Evolutionary conservation across 2,888 invertebrate species (phyloP), one percentile per base, ranked within the genome.

Genomic region (Ephialtes manifestator): DNA sequence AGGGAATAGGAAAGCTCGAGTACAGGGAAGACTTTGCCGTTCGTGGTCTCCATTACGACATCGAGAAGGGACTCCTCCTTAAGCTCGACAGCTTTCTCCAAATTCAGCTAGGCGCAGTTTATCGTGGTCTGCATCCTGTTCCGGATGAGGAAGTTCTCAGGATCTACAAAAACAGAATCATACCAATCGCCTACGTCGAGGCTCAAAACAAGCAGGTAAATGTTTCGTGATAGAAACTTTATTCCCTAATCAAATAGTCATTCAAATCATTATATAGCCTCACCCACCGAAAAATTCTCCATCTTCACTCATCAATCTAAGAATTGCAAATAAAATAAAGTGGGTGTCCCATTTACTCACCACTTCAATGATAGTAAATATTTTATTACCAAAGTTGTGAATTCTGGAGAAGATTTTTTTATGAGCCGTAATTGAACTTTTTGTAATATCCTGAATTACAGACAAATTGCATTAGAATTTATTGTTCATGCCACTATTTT

Each of bases 1-100:
- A 96, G 91, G 98, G 96, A 89, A 97, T 99, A 89, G 94, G 95
- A 68, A 95, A 96, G 81, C 94, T 99, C 76, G 96, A 98, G 89
- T 99, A 99, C 94, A 96, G 97, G 92, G 98, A 98, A n/a, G 96
- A 97, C 87, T 99, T 99, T 95, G 98, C 99, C 18, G 98, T 99
- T 0, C 96, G 99, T 86, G 99, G 99, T 48, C 95, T 99, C n/a
- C 99, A 99, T 94, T 99, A 99, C 95, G 99, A 99, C 93, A 98
- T 99, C 92, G 97, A 98, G 94, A 98, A 98, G 94, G 99, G 99
- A 3, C 95, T 99, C 15, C 95, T 99, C 31, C 95, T 99, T 89
- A 99, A 99, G 94, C 95, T 99, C 89, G 99, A 99, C 94, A 98
- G 98, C 1, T 99, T 99, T 94, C 96, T 99, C 88, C 98, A 99